Evolutionary conservation across 2,888 invertebrate genomes (phyloP).

Genomic region (Brachyptera putata): DNA sequence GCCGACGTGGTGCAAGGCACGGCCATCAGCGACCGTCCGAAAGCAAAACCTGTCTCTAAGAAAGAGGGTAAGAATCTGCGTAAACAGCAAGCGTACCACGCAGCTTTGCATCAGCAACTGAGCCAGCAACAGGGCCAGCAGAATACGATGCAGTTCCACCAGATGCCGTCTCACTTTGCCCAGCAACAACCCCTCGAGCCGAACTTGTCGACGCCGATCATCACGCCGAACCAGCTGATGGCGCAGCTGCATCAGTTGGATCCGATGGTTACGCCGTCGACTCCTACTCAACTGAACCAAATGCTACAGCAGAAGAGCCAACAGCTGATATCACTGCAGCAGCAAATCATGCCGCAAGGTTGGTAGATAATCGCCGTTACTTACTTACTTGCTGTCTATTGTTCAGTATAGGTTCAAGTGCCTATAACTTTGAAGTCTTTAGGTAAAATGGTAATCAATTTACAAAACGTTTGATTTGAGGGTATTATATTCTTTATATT

Average conservation of each 20-base stretch:
- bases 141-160: conserved; percentile 34
- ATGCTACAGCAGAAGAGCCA: conserved; percentile 36
- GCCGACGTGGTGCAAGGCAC: conserved; percentile 51
- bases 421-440: too few species aligned
- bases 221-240: conserved; percentile 55
- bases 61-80: conserved; percentile 72
- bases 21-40: conserved; percentile 78
- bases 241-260: conserved; percentile 58
- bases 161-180: conserved; percentile 33
- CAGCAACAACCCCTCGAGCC: conserved; percentile 33
- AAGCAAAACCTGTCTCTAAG: conserved; percentile 75
- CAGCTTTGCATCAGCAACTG: conserved; percentile 43
- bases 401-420: too few species aligned
- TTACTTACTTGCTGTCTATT: too few species aligned
- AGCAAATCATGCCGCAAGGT: conserved; percentile 34
- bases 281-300: conserved; percentile 47
- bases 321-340: conserved; percentile 45
- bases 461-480: too few species aligned
- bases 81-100: conserved; percentile 45
- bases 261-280: conserved; percentile 45
- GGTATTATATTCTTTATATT: too few species aligned
- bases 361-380: too few species aligned
- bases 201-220: conserved; percentile 36
- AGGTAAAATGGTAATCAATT: too few species aligned
- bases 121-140: conserved; percentile 46